A percentile compares a stretch with the other conserved stretches of the same genome.
phyloP scores from a whole-genome alignment of 1,140 invertebrate species.

The Diachasma alloeum region DNA sequence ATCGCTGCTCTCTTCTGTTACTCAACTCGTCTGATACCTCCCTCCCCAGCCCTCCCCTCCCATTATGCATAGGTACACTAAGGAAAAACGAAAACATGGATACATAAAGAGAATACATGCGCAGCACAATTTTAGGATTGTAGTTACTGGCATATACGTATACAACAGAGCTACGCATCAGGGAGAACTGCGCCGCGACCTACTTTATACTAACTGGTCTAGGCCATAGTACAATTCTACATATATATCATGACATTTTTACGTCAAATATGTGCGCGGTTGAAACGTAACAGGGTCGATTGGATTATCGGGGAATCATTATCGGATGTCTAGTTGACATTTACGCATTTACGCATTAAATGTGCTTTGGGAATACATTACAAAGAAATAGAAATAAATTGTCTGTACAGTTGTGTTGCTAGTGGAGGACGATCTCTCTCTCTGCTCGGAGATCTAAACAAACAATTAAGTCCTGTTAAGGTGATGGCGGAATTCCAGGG shows the following conservation, averaged over 20 bases:
- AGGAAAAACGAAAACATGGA: neutral
- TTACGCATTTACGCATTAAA: too few relatives aligned
- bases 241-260: conserved; percentile 9
- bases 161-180: conserved; percentile 5
- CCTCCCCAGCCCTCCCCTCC: too few relatives aligned
- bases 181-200: conserved; percentile 58
- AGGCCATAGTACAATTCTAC: conserved; percentile 47
- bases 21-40: too few relatives aligned
- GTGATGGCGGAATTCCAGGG: conserved; percentile 29
- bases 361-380: neutral
- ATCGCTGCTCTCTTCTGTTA: too few relatives aligned
- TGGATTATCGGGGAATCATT: neutral
- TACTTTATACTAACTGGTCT: conserved; percentile 48
- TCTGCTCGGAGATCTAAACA: neutral
- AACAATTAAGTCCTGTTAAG: conserved; percentile 40
- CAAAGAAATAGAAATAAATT: neutral
- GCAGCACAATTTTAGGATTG: neutral
- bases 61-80: too few relatives aligned
- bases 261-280: neutral
- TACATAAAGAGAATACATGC: neutral
- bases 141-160: neutral
- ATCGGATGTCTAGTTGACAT: neutral
- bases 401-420: neutral
- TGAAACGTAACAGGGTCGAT: neutral
- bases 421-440: neutral